Conservation (phyloP, 2,888 invertebrate genomes). For the Hoplodrina blanda region DNA sequence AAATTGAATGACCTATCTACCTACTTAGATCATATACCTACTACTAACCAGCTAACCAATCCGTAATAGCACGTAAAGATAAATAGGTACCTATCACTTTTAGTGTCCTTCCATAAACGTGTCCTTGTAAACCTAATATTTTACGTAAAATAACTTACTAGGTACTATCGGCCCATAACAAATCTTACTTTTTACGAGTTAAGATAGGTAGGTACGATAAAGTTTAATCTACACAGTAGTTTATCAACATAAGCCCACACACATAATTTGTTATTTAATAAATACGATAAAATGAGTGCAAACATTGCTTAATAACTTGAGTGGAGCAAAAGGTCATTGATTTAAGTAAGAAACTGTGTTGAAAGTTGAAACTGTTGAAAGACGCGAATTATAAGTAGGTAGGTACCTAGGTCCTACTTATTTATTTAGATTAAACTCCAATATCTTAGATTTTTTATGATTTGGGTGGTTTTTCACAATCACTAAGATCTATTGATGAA, state of each 20-base stretch:
- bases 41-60: no score
- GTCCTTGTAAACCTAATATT: no score
- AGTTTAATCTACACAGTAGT: constrained; percentile 30
- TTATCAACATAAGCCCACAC: constrained; percentile 16
- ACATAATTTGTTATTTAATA: constrained; percentile 42
- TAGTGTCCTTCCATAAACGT: no score
- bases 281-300: constrained; percentile 19
- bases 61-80: no score
- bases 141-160: neutral
- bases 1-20: no score
- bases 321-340: constrained; percentile 54
- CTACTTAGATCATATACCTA: no score
- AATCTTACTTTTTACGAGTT: constrained; percentile 10
- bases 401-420: no score
- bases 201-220: constrained; percentile 35
- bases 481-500: no score
- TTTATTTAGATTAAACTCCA: no score
- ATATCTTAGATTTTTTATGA: no score
- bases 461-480: no score
- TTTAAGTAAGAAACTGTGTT: constrained; percentile 28
- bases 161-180: constrained; percentile 3
- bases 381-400: constrained; percentile 4
- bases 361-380: constrained; percentile 24
- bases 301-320: constrained; percentile 38
- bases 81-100: no score